phyloP scores from a whole-genome alignment of 2,797 vertebrate species.

The Psittacula derbiana region DNA sequence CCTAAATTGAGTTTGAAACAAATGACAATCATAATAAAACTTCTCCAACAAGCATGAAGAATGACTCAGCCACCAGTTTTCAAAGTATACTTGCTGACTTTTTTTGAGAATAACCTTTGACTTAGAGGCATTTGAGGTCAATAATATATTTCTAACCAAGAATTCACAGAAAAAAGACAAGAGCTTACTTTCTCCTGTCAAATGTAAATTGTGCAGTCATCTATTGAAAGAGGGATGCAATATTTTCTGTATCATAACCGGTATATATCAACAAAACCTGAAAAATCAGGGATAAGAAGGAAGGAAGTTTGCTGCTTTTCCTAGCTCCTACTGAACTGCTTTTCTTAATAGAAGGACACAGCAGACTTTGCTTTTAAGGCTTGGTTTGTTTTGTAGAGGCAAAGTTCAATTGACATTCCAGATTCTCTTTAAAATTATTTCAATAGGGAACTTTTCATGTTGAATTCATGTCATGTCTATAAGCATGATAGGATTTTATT shows the following conservation, averaged over 20 bases:
- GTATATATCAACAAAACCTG: neutral
- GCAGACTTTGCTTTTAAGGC: neutral
- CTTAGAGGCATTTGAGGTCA: neutral
- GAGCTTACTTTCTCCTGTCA: neutral
- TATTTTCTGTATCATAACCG: neutral
- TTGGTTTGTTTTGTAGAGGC: neutral
- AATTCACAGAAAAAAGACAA: neutral
- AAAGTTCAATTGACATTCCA: neutral
- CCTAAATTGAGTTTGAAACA: neutral
- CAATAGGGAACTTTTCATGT: fast-evolving
- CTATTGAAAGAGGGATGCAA: neutral
- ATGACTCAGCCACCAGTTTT: neutral
- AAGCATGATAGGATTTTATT: neutral
- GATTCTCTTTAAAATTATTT: neutral
- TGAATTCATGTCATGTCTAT: neutral
- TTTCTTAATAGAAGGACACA: neutral
- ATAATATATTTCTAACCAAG: neutral
- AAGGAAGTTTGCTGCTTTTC: neutral
- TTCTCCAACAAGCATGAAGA: neutral
- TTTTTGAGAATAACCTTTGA: neutral
- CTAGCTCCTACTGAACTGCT: neutral
- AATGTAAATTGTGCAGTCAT: neutral
- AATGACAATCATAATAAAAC: neutral
- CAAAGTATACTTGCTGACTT: neutral
- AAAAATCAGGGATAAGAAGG: neutral